Evolutionary conservation across 1,140 invertebrate genomes (phyloP), one percentile per base, ranked within the genome.

Genomic region (Diprion similis): DNA sequence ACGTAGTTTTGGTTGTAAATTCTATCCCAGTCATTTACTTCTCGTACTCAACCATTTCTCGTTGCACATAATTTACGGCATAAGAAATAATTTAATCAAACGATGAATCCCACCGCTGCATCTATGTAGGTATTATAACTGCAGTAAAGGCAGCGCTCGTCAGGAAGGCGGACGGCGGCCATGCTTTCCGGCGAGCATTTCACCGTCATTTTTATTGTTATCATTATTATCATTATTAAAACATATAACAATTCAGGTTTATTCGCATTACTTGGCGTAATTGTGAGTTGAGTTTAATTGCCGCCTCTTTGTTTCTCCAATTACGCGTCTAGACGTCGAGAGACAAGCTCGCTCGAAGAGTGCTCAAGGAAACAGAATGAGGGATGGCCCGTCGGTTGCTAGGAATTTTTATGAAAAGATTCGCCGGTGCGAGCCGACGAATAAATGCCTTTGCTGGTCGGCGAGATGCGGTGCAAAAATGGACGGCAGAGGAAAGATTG

Each of bases 251-350:
- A 59, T 59, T 59, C 51, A 59, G 11, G 51, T 59, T 59, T 59
- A 59, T 59, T 59, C 75, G 77, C 74, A 74, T 51, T 69, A 59
- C 67, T 70, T 68, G 59, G 70, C 70, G 78, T 82, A 83, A 84
- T 85, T 85, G 80, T 76, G 72, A 71, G 71, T 70, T 76, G 72
- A 71, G 71, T 70, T 75, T 83, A 83, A 83, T 84, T 83, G 82
- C 80, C 80, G 80, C 73, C 80, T 82, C 82, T 85, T 85, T 85
- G 82, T 85, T 85, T 82, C 82, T 84, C 83, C 82, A 85, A 85
- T 85, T 85, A 85, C 75, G 76, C 76, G 77, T 82, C 82, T 82
- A 84, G 79, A 82, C 80, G 47, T 51, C 51, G 17, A 75, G 65
- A 73, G 71, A 70, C 47, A 66, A 37, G 72, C 48, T 67, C 65